These are phyloP conservation scores for Candidula unifasciata DNA, from an alignment of 2,888 invertebrate genomes.

Conservation along the genomic window DNA sequence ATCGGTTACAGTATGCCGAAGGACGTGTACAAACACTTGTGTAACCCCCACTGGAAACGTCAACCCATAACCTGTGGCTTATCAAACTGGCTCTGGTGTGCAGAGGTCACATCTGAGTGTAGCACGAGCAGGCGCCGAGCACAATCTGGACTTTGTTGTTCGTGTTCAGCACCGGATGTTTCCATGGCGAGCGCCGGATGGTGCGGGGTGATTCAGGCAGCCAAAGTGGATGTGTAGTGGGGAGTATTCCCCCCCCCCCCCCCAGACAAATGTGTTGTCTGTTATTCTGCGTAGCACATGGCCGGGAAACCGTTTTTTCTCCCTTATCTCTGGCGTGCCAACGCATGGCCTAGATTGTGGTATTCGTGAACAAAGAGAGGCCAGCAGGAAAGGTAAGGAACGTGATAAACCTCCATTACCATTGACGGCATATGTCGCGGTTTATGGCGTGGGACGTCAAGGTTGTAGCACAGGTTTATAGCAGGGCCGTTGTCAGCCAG, in stretches of 20 bases:
- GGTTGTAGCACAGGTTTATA: background rate
- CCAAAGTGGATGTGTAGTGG: too few relatives aligned
- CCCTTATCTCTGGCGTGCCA: background rate
- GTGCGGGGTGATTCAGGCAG: too few relatives aligned
- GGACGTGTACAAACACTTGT: too few relatives aligned
- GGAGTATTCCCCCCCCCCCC: too few relatives aligned
- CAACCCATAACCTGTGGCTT: background rate
- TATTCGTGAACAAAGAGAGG: constrained; percentile 24
- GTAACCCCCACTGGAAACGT: too few relatives aligned
- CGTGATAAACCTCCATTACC: background rate
- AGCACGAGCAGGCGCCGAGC: background rate
- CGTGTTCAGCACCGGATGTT: constrained; percentile 5
- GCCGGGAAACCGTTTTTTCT: too few relatives aligned
- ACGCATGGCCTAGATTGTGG: background rate
- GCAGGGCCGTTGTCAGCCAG: background rate
- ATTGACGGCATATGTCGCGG: background rate
- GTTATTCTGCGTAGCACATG: too few relatives aligned
- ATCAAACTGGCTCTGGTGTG: background rate
- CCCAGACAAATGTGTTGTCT: too few relatives aligned
- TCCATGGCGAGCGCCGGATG: background rate
- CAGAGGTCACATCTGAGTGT: background rate
- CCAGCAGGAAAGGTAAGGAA: background rate
- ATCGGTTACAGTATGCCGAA: too few relatives aligned
- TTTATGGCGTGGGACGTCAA: background rate
- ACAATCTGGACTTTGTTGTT: background rate